A percentile compares a stretch with the other conserved stretches of the same genome.
Evolutionary conservation across 2,888 invertebrate species (phyloP).

Genomic region (Tetramorium bicarinatum): DNA sequence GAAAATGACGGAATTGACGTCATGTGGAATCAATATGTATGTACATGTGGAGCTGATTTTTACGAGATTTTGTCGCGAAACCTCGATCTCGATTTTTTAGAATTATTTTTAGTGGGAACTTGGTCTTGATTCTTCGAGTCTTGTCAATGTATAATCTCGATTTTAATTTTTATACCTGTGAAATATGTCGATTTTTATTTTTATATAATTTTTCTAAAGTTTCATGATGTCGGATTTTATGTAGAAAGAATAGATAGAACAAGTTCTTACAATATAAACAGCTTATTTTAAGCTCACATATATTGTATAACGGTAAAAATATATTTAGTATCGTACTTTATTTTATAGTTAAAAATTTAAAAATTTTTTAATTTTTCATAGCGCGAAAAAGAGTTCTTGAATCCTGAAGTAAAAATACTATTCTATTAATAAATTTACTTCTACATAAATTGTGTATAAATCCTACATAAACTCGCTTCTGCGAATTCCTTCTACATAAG

Average conservation of each 20-base stretch:
- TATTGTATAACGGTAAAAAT: not conserved
- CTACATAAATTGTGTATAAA: slow-evolving; percentile 5
- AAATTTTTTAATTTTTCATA: not conserved
- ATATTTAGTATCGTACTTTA: not conserved
- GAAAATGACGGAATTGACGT: slow-evolving; percentile 73
- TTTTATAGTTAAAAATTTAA: not conserved
- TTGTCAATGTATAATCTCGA: not conserved
- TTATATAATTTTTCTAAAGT: slow-evolving; percentile 49
- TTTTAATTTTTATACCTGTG: slow-evolving; percentile 17
- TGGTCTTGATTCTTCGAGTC: not conserved
- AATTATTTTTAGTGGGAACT: not conserved
- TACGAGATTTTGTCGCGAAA: not conserved
- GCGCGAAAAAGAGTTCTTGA: not conserved
- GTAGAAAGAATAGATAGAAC: not conserved
- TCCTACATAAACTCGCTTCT: slow-evolving; percentile 14
- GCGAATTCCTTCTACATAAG: not conserved
- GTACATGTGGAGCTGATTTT: slow-evolving; percentile 47
- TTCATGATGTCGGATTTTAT: not conserved
- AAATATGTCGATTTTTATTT: slow-evolving; percentile 22
- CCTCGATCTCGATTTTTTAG: not conserved
- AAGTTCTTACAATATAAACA: not conserved
- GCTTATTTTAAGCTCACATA: not conserved
- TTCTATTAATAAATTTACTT: slow-evolving; percentile 13
- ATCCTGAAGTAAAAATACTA: slow-evolving; percentile 8
- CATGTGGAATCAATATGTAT: slow-evolving; percentile 75